Base-by-base conservation (phyloP, 2,888 invertebrate species). In the Lasioglossum leucozonium region DNA sequence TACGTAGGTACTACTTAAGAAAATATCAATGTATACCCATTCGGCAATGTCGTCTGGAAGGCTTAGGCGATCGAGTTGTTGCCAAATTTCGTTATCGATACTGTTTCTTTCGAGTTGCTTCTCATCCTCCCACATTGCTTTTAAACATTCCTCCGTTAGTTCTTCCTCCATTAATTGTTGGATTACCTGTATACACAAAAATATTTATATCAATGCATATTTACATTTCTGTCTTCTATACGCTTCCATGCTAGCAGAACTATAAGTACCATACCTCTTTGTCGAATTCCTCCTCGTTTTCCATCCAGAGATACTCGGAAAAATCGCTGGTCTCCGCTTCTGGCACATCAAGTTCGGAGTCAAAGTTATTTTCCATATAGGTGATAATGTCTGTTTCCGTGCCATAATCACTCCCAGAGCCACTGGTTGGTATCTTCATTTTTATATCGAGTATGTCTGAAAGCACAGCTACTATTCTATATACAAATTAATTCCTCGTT, bases 251-350 rank as follows among this genome's bases (percentile, higher is more conserved):
- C 8, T 11, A n/a, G 11, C 6, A n/a, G 47, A 40, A 76, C 22
- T 90, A 95, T 18, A 34, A 2, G n/a, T 62, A 71, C 10, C 34
- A 16, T 72, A 98, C 98, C 96, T 98, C 97, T 95, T 98, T 98
- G 93, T 99, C 98, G 94, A 98, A 98, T 93, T 98, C 98, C 92
- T 99, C 98, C 93, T 98, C 98, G 92, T 98, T 97, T 94, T 98
- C 98, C 98, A 98, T 98, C 99, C 98, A 98, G 96, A 98, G 96
- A 93, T 98, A 98, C 93, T 98, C 98, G 0, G 98, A 97, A 94
- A 98, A 98, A 95, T 98, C 98, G 81, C 97, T 96, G 73, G 96
- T 96, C 8, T 95, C 95, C 3, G 96, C 95, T 3, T 94, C 94
- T 82, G 95, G 93, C 92, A 95, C 81, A 93, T 95, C 90, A 87